Conservation (phyloP, 2,797 vertebrate genomes). For the Pantherophis vulpinus region DNA sequence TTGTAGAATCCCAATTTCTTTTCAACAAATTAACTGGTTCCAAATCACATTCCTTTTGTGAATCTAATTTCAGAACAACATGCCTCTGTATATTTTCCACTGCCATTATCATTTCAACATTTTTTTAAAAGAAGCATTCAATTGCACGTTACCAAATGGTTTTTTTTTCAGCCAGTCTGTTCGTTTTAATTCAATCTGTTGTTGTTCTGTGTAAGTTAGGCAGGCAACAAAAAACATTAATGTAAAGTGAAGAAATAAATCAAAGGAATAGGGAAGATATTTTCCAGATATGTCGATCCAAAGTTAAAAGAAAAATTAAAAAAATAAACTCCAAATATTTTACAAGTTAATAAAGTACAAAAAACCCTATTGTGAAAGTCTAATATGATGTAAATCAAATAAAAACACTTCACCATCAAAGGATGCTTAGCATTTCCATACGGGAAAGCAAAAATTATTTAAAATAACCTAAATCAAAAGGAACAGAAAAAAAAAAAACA, state of each 20-base stretch:
- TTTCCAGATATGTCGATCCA: not conserved
- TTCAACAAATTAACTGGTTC: not conserved
- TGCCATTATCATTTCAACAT: not conserved
- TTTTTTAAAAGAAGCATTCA: not conserved
- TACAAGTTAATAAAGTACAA: not conserved
- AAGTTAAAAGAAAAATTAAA: not conserved
- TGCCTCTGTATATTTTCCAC: not conserved
- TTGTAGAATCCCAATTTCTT: not conserved
- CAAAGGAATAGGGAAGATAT: not conserved
- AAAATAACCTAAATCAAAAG: not conserved
- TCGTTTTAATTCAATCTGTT: not conserved
- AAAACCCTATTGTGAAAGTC: not conserved
- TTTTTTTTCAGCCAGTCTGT: not conserved
- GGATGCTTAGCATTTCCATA: not conserved
- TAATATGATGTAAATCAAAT: not conserved
- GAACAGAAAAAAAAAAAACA: not conserved
- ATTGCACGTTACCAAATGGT: no score
- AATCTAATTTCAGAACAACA: not conserved
- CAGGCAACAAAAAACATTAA: not conserved
- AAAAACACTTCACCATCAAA: not conserved
- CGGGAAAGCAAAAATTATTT: not conserved
- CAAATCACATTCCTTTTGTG: not conserved
- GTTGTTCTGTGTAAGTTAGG: not conserved
- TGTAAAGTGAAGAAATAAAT: not conserved
- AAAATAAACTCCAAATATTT: not conserved